These are phyloP conservation scores for Nyctibius grandis DNA, from an alignment of 2,797 vertebrate species.

Conservation along the genomic window DNA sequence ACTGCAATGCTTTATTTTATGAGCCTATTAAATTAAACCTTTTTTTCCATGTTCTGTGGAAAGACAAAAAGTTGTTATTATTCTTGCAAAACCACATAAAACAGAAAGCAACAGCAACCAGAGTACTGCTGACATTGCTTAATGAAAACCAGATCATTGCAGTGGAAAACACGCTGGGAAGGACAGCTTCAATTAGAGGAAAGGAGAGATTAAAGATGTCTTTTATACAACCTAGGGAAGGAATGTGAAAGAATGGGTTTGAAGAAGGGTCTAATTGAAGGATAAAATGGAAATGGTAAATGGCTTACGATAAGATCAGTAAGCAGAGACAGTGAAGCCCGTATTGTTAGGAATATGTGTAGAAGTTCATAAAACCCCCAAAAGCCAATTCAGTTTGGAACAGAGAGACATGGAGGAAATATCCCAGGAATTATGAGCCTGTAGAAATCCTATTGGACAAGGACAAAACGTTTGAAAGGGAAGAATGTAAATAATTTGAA, in stretches of 20 bases:
- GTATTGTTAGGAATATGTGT: neutral
- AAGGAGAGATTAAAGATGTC: conserved; percentile 54
- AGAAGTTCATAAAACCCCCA: neutral
- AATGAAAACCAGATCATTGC: conserved; percentile 53
- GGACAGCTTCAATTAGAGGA: conserved; percentile 58
- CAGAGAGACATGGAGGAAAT: neutral
- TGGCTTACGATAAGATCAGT: conserved; percentile 19
- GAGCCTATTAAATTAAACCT: conserved; percentile 30
- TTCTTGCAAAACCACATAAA: conserved; percentile 51
- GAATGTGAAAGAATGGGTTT: conserved; percentile 32
- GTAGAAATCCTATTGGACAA: conserved; percentile 1
- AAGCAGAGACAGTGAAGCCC: neutral
- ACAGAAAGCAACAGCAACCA: conserved; percentile 14
- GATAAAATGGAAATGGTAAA: conserved; percentile 5
- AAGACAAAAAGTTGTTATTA: conserved; percentile 20
- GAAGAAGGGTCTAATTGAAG: conserved; percentile 55
- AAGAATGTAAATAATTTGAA: neutral
- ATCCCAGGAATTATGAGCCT: conserved; percentile 12
- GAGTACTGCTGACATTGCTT: conserved; percentile 32
- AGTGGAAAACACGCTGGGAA: conserved; percentile 32
- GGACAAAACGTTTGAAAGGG: neutral
- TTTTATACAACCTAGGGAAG: conserved; percentile 29
- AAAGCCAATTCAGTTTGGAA: neutral
- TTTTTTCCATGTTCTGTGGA: conserved; percentile 5
- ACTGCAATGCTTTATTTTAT: neutral